Evolutionary conservation across 2,797 vertebrate species (phyloP).

Genomic region (Telmatherina bonti): DNA sequence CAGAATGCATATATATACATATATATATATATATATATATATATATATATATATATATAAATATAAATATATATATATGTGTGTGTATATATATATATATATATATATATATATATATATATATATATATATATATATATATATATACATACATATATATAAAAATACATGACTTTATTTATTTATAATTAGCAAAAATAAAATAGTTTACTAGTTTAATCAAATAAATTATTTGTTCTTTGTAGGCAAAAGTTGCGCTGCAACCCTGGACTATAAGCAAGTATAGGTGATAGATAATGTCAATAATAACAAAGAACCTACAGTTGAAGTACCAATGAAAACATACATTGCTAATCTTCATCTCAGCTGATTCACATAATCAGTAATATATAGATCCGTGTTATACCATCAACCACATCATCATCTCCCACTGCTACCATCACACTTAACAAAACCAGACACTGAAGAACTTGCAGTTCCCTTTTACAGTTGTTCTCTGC

Average conservation of each 20-base stretch:
- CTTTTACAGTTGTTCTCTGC: background rate
- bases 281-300: background rate
- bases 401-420: background rate
- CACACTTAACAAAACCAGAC: background rate
- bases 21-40: no score
- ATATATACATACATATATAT: no score
- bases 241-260: background rate
- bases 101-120: no score
- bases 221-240: no score
- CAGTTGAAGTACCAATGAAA: background rate
- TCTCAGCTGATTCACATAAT: background rate
- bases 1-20: no score
- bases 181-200: no score
- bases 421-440: background rate
- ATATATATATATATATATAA: no score
- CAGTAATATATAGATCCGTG: background rate
- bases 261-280: background rate
- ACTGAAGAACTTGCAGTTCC: background rate
- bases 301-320: background rate
- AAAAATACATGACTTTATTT: no score
- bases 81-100: no score
- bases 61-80: no score
- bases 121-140: no score
- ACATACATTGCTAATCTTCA: background rate
- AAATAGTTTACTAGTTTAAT: no score